Base-by-base conservation (phyloP, 2,888 invertebrate species). In the Hydroisotoma schaefferi region DNA sequence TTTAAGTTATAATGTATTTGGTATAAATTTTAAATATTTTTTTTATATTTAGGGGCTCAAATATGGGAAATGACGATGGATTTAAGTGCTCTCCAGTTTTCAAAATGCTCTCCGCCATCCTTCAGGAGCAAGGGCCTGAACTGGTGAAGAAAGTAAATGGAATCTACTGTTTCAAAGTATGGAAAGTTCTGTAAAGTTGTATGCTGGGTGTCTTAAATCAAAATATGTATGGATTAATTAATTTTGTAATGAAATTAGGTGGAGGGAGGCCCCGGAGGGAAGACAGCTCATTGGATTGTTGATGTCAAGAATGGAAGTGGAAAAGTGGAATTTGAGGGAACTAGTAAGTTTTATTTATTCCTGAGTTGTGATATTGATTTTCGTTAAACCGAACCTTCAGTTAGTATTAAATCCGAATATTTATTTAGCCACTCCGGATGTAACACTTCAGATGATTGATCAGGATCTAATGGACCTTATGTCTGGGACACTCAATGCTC, bases 271-370 rank as follows among this genome's bases (percentile, higher is more conserved):
- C 84, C 86, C 0, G 84, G 82, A 58, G 93, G 92, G 0, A 83
- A 85, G 26, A 87, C 87, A 73, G 94, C 88, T 0, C 87, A 84
- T 74, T 97, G 97, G 95, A 84, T 94, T 2, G 88, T 98, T 25
- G 90, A 98, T 77, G 88, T 90, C 10, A 94, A 91, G 76, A 85
- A 85, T 65, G 94, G 94, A 61, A 90, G 86, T 75, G 94, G 94
- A n/a, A 86, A 83, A 69, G 85, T 95, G 5, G 84, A 84, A 18
- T 91, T 86, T 75, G 87, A 89, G 73, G 87, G 89, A 37, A 85
- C 80, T 75, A 77, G 80, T 81, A 73, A 66, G 49, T 53, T 33
- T 38, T 40, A 8, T 15, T 40, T 40, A 10, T 40, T 15, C 20
- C 40, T 2, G 10, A 5, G 18, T 38, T 2, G 2, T 20, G 26